Evolutionary conservation across 2,888 invertebrate genomes (phyloP), one percentile per base, ranked within the genome.

Genomic region (Ephialtes manifestator): DNA sequence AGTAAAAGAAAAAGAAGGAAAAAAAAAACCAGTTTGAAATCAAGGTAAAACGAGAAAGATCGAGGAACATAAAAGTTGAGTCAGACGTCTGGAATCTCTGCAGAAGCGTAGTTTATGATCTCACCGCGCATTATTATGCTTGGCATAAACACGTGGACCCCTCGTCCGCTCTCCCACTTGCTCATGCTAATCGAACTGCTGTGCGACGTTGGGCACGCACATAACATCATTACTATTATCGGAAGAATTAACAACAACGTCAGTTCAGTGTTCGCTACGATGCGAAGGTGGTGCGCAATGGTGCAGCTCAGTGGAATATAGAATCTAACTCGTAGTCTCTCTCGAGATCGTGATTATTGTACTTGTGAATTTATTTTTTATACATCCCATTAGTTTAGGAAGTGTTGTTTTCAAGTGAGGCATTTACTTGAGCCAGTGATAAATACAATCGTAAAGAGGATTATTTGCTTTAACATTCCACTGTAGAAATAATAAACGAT

Each of bases 81-180:
- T 94, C 92, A 94, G 89, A 81, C 88, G 86, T 86, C 90, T 91
- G 93, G 93, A 93, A 94, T 94, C 93, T 93, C 89, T 89, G 90
- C 88, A 91, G 91, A 91, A 90, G 88, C 92, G 92, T 91, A 92
- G 90, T 90, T 90, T 92, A 89, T 94, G 93, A 94, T 93, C 92
- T 94, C 94, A 94, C 89, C 92, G 86, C 76, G 76, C 90, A 92
- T 93, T 93, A 93, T 91, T 92, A 93, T 92, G 90, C 92, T 89
- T 90, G 90, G 90, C 92, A 91, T 90, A 91, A 92, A 91, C 89
- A 89, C 76, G 85, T 81, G 85, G 77, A 74, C 70, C 82, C 85
- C 63, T 70, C 74, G 53, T 80, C 58, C 79, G 43, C 67, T 77
- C 80, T 83, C 74, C 72, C 74, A 55, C 67, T 81, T 78, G 58